Conservation (phyloP, 2,888 invertebrate species). For the Lepidocyrtinus sp. region DNA sequence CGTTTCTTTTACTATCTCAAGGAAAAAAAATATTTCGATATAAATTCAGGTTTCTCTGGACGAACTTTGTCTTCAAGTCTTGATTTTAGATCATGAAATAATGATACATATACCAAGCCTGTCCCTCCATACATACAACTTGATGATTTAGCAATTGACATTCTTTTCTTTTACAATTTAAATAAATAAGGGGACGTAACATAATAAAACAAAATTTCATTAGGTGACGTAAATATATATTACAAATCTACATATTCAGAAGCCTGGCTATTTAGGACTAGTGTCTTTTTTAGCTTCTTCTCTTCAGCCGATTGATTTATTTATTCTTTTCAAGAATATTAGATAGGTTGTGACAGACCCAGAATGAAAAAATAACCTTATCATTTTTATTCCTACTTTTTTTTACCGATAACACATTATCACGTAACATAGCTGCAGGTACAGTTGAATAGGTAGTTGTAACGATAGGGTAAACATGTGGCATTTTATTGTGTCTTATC, state of each 20-base stretch:
- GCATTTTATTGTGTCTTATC: slow-evolving; percentile 19
- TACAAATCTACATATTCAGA: background rate
- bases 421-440: background rate
- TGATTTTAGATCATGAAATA: slow-evolving; percentile 45
- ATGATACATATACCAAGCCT: slow-evolving; percentile 23
- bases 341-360: slow-evolving; percentile 45
- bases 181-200: slow-evolving; percentile 4
- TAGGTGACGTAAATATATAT: background rate
- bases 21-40: slow-evolving; percentile 52
- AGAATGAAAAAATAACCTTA: slow-evolving; percentile 3
- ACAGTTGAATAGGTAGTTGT: background rate
- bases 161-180: slow-evolving; percentile 11
- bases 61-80: slow-evolving; percentile 62
- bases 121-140: slow-evolving; percentile 1
- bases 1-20: slow-evolving; percentile 36
- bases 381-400: background rate
- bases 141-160: slow-evolving; percentile 33
- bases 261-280: too few relatives aligned
- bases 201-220: background rate
- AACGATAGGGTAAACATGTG: background rate
- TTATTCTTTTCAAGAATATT: slow-evolving; percentile 39
- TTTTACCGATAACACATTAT: background rate
- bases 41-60: slow-evolving; percentile 64
- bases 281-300: background rate
- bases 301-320: slow-evolving; percentile 49